Conservation (phyloP, 2,113 vertebrate genomes). For the human region GRCh38 chr14:46253501-46254000, state of each 20-base stretch:
- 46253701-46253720: neutral
- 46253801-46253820: neutral
- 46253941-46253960: neutral
- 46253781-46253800: neutral
- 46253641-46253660: neutral
- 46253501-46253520: neutral
- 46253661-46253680: neutral
- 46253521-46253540: neutral
- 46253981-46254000: conserved; percentile 21
- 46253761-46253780: neutral
- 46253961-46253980: neutral
- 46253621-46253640: conserved; percentile 15
- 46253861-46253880: neutral
- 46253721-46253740: neutral
- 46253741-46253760: neutral
- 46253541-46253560: neutral
- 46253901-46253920: neutral
- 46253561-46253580: neutral
- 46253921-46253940: neutral
- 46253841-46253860: neutral
- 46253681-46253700: neutral
- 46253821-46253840: neutral
- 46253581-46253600: neutral
- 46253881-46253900: neutral
- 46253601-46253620: neutral